Evolutionary conservation across 1,140 invertebrate species (phyloP).

Genomic region (Drosophila parabipectinata): DNA sequence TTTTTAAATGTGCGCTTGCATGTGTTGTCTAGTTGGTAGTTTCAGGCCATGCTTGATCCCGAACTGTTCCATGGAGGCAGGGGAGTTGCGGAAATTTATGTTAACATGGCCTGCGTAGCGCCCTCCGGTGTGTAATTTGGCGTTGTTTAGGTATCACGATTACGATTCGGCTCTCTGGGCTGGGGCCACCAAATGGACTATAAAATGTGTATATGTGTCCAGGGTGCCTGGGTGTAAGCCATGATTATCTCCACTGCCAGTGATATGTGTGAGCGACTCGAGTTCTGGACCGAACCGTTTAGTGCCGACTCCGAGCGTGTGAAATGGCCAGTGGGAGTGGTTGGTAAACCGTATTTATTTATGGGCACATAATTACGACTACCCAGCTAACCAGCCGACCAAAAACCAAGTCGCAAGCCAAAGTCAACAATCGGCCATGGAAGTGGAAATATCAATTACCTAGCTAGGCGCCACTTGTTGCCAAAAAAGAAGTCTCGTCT

Average conservation of each 20-base stretch:
- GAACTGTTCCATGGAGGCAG: slow-evolving; percentile 15
- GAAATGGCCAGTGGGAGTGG: slow-evolving; percentile 52
- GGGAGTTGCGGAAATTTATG: slow-evolving; percentile 78
- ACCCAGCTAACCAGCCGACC: not conserved
- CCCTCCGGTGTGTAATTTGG: slow-evolving; percentile 82
- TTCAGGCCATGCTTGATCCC: slow-evolving; percentile 20
- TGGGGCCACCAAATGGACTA: slow-evolving; percentile 17
- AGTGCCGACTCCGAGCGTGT: slow-evolving; percentile 60
- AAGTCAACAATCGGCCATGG: slow-evolving; percentile 31
- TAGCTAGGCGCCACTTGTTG: slow-evolving; percentile 46
- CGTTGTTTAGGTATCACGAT: slow-evolving; percentile 82
- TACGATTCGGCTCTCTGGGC: slow-evolving; percentile 40
- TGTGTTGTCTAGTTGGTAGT: slow-evolving; percentile 71
- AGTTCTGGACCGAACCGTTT: slow-evolving; percentile 31
- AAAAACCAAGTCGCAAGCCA: not conserved
- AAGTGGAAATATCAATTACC: slow-evolving; percentile 48
- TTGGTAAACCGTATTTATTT: slow-evolving; percentile 43
- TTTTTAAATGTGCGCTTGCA: slow-evolving; percentile 83
- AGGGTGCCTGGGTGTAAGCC: slow-evolving; percentile 74
- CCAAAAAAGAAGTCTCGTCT: slow-evolving; percentile 23
- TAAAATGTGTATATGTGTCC: slow-evolving; percentile 52
- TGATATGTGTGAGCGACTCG: slow-evolving; percentile 67
- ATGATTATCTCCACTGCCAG: slow-evolving; percentile 78
- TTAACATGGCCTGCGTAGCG: slow-evolving; percentile 82
- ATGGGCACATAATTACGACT: slow-evolving; percentile 53